A percentile compares a stretch with the other conserved stretches of the same genome.
Conservation (phyloP, 2,888 invertebrate genomes). For the Lasioglossum marginatum region DNA sequence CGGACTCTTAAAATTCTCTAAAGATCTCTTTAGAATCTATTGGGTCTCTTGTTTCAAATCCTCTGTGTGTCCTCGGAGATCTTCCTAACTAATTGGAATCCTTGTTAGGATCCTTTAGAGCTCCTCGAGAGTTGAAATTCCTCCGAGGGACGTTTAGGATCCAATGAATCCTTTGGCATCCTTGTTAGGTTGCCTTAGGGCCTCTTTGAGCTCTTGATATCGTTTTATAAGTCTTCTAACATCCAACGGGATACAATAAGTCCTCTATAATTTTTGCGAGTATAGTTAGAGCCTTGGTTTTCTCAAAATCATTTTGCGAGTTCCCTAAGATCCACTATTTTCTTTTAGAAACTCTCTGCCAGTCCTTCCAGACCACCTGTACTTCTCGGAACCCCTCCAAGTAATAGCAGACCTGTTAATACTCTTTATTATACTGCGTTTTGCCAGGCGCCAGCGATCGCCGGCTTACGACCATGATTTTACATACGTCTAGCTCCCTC, state of each 20-base stretch:
- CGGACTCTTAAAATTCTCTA: neutral
- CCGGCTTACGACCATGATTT: neutral
- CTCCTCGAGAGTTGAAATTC: neutral
- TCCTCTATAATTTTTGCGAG: neutral
- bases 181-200: neutral
- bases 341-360: neutral
- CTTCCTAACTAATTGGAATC: neutral
- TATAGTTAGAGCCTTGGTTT: neutral
- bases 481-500: neutral
- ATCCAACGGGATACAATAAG: neutral
- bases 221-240: neutral
- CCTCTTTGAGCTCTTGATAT: neutral
- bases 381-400: neutral
- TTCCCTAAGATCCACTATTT: neutral
- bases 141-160: neutral
- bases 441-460: neutral
- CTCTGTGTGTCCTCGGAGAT: neutral
- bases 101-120: neutral
- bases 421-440: slow-evolving; percentile 12
- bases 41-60: neutral
- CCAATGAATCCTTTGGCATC: neutral
- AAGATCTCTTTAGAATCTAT: neutral
- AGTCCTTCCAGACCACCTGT: neutral
- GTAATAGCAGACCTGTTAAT: slow-evolving; percentile 4
- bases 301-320: neutral